Evolutionary conservation across 2,113 vertebrate species (phyloP).

Genomic region (Phrynocephalus versicolor): DNA sequence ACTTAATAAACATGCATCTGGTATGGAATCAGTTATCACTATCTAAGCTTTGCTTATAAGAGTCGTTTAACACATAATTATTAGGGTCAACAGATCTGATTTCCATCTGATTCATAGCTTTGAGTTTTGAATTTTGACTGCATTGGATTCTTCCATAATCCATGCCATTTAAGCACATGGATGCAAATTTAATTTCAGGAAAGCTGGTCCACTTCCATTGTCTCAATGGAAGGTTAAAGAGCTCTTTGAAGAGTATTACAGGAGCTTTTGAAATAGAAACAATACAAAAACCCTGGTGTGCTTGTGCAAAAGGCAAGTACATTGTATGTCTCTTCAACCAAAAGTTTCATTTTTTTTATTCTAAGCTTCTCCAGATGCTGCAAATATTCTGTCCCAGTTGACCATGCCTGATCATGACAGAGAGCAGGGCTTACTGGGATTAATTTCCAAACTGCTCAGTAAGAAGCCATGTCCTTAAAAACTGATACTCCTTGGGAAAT

Average conservation of each 20-base stretch:
- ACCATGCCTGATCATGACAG: too few relatives aligned
- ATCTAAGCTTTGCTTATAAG: background rate
- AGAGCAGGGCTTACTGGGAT: too few relatives aligned
- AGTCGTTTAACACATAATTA: constrained; percentile 36
- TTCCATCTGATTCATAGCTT: background rate
- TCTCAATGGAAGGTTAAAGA: background rate
- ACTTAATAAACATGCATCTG: constrained; percentile 32
- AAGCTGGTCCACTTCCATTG: constrained; percentile 21
- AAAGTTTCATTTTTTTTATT: background rate
- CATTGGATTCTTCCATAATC: constrained; percentile 43
- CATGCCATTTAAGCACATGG: constrained; percentile 33
- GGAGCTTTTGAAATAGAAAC: background rate
- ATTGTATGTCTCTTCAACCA: background rate
- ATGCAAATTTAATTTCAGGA: constrained; percentile 6
- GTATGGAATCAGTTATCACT: constrained; percentile 29
- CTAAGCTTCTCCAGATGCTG: too few relatives aligned
- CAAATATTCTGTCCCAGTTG: too few relatives aligned
- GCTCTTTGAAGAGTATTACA: background rate
- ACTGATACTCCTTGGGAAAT: too few relatives aligned
- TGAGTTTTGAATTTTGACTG: background rate
- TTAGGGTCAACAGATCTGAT: constrained; percentile 25
- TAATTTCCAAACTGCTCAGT: too few relatives aligned
- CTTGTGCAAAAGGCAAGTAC: background rate
- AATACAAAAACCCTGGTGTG: background rate
- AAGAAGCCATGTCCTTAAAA: too few relatives aligned